phyloP scores from a whole-genome alignment of 2,113 vertebrate genomes.

The Ariopsis seemanni region DNA sequence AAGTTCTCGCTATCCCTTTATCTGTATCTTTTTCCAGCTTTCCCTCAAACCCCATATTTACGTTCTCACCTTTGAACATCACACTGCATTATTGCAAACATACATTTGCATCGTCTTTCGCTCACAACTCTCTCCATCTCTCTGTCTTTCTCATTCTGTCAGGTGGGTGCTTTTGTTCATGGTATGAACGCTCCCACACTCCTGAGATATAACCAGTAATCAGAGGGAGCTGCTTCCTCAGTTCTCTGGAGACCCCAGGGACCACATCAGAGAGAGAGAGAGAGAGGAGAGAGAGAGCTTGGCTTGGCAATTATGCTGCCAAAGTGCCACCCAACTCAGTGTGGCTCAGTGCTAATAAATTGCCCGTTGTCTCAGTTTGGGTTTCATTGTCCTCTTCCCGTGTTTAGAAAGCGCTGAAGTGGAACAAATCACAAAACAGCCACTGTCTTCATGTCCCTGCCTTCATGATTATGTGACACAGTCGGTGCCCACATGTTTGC shows the following conservation, averaged over 20 bases:
- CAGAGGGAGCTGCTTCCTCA: conserved; percentile 31
- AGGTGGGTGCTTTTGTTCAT: conserved; percentile 22
- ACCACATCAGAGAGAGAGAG: conserved; percentile 24
- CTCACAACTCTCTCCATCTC: conserved; percentile 20
- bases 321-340: conserved; percentile 45
- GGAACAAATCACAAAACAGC: conserved; percentile 40
- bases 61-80: conserved; percentile 31
- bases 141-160: conserved; percentile 23
- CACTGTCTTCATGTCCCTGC: conserved; percentile 18
- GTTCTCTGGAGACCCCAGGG: conserved; percentile 25
- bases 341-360: conserved; percentile 45
- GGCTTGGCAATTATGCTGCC: conserved; percentile 52
- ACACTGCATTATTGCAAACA: neutral
- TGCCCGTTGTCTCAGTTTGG: conserved; percentile 46
- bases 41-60: conserved; percentile 22
- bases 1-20: neutral
- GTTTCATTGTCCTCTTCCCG: conserved; percentile 34
- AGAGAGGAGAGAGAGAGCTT: conserved; percentile 11
- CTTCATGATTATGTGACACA: conserved; percentile 18
- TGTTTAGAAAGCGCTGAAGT: conserved; percentile 44
- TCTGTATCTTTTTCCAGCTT: neutral
- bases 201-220: conserved; percentile 43
- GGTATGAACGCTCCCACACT: conserved; percentile 20
- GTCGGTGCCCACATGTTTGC: neutral
- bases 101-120: conserved; percentile 15